These are phyloP conservation scores for Penaeus japonicus DNA, from an alignment of 1,140 invertebrate species.

Conservation along the genomic window DNA sequence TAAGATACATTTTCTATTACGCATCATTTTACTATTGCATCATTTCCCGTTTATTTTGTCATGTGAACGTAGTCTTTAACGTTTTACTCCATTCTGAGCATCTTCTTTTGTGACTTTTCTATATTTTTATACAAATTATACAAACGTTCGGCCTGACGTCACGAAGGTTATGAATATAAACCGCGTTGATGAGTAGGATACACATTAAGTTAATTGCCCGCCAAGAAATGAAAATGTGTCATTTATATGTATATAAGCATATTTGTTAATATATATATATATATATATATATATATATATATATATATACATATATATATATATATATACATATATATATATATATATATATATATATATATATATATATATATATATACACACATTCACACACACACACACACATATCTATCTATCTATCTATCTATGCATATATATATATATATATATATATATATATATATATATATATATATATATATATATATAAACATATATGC, in stretches of 20 bases:
- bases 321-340: not conserved
- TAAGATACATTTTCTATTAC: too few species aligned
- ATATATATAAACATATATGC: not conserved
- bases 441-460: slow-evolving; percentile 22
- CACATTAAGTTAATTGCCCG: too few species aligned
- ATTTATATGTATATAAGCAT: not conserved
- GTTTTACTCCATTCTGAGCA: too few species aligned
- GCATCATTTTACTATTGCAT: too few species aligned
- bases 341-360: slow-evolving; percentile 7
- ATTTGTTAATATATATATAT: not conserved
- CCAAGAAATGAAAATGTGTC: not conserved
- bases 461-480: slow-evolving; percentile 18
- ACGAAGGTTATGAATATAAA: too few species aligned
- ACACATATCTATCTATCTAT: not conserved
- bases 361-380: slow-evolving; percentile 3
- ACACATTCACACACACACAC: not conserved
- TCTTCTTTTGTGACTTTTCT: too few species aligned
- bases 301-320: slow-evolving; percentile 2
- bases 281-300: slow-evolving; percentile 8
- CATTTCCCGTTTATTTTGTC: too few species aligned
- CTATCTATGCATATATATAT: not conserved
- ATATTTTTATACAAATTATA: too few species aligned
- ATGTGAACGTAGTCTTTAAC: too few species aligned
- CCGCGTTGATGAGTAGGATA: too few species aligned
- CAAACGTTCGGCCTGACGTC: too few species aligned